A percentile compares a stretch with the other conserved stretches of the same genome.
Evolutionary conservation across 2,113 vertebrate genomes (phyloP).

Genomic region (Chaetura pelagica): DNA sequence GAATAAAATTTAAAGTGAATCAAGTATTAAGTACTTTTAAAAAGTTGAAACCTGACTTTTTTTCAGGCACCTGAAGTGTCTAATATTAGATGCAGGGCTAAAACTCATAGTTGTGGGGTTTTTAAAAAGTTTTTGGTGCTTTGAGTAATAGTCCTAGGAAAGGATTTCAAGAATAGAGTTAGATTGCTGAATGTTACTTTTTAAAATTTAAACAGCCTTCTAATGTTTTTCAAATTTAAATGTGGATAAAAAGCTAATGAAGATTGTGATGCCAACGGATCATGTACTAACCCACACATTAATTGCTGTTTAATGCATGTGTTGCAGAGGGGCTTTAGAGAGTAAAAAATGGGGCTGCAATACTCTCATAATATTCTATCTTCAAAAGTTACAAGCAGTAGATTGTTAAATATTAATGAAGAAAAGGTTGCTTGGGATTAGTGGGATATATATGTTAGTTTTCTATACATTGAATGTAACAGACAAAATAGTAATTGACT

Average conservation of each 20-base stretch:
- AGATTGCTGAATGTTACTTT: neutral
- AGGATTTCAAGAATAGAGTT: neutral
- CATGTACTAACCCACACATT: neutral
- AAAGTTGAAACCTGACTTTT: neutral
- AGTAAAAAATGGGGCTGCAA: neutral
- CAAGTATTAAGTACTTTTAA: neutral
- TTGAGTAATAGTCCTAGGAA: neutral
- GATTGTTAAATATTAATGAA: neutral
- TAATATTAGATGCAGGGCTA: constrained; percentile 2
- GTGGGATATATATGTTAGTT: neutral
- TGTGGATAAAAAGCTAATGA: neutral
- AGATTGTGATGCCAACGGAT: neutral
- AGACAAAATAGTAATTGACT: neutral
- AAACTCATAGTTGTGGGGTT: neutral
- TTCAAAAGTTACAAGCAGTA: neutral
- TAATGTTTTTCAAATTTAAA: neutral
- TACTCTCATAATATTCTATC: neutral
- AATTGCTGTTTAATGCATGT: neutral
- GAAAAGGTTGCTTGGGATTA: neutral
- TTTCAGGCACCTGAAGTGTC: neutral
- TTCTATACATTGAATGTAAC: neutral
- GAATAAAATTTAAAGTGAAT: neutral
- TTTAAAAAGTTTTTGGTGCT: neutral
- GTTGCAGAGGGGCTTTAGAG: neutral
- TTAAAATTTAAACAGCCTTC: neutral